These are phyloP conservation scores for Antechinus stuartii DNA, from an alignment of 2,113 vertebrate species.

Conservation along the genomic window DNA sequence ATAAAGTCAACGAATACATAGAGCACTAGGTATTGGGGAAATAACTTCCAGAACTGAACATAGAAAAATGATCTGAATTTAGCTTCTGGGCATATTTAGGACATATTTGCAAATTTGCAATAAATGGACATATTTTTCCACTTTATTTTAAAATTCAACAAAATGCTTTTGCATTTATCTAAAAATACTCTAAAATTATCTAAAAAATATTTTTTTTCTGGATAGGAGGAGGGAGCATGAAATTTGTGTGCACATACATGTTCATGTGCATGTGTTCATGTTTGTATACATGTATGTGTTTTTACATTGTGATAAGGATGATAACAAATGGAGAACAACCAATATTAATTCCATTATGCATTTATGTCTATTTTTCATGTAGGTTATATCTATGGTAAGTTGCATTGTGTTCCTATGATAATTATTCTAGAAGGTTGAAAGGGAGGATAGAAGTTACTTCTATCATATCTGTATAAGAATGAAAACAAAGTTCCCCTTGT, in stretches of 20 bases:
- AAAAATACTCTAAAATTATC: neutral
- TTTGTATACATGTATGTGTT: accelerated
- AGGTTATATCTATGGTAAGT: neutral
- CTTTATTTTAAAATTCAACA: neutral
- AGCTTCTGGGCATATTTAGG: neutral
- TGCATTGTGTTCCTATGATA: neutral
- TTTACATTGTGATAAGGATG: neutral
- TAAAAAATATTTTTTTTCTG: neutral
- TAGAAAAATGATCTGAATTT: neutral
- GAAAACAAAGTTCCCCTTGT: neutral
- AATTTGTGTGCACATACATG: neutral
- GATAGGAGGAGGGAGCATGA: neutral
- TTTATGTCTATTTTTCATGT: neutral
- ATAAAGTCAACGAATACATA: neutral
- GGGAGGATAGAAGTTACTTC: neutral
- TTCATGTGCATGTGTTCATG: neutral
- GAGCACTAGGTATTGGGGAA: neutral
- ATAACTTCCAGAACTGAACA: neutral
- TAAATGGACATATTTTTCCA: neutral
- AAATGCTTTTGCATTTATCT: neutral
- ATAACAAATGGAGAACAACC: too few relatives aligned
- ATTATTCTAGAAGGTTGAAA: neutral
- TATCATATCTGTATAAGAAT: neutral
- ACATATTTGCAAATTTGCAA: neutral
- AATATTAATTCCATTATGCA: neutral